Conservation (phyloP, 1,140 invertebrate genomes). For the Schlechtendalia chinensis region DNA sequence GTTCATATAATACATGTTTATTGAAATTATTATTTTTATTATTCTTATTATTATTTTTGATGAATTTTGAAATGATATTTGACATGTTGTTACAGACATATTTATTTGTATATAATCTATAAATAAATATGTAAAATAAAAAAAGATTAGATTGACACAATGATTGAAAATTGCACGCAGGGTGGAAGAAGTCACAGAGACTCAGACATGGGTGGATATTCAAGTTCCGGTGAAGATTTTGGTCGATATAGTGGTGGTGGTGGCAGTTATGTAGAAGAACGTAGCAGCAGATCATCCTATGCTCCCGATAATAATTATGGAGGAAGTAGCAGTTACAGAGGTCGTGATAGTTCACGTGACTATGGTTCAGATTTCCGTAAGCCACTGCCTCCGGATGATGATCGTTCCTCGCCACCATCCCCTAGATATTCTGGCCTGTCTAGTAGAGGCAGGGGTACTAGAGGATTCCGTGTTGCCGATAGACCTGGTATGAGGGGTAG, state of each 20-base stretch:
- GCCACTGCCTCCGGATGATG: constrained; percentile 39
- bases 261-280: constrained; percentile 33
- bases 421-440: constrained; percentile 38
- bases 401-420: constrained; percentile 34
- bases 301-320: constrained; percentile 37
- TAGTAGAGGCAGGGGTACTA: constrained; percentile 40
- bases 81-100: constrained; percentile 7
- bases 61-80: constrained; percentile 39
- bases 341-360: constrained; percentile 39
- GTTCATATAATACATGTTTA: not conserved
- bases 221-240: constrained; percentile 43
- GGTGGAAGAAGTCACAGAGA: constrained; percentile 48
- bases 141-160: constrained; percentile 37
- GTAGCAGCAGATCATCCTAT: constrained; percentile 37
- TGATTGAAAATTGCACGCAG: constrained; percentile 50
- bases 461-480: constrained; percentile 41
- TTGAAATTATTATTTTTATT: not conserved
- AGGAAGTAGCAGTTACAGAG: constrained; percentile 42
- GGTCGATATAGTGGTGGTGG: constrained; percentile 47
- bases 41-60: constrained; percentile 1
- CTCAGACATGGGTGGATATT: constrained; percentile 47
- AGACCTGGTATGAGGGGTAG: constrained; percentile 44
- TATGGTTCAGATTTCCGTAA: constrained; percentile 46
- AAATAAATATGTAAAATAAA: constrained; percentile 29
- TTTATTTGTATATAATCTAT: not conserved